These are phyloP conservation scores for Macroglossus sobrinus DNA, from an alignment of 2,113 vertebrate genomes.

Conservation along the genomic window DNA sequence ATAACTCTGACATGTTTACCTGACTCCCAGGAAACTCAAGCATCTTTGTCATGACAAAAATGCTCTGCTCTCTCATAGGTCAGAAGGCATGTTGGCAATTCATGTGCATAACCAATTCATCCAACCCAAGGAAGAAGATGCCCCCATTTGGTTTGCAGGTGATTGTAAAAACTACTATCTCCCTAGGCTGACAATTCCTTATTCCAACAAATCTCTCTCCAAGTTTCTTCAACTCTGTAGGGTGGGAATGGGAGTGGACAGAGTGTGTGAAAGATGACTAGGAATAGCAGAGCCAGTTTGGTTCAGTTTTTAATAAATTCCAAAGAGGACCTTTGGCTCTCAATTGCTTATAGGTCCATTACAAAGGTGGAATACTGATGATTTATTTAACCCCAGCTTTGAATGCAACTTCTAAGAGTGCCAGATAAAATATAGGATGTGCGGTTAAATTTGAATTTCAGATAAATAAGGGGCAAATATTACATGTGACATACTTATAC, in stretches of 20 bases:
- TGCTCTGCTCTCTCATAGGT: neutral
- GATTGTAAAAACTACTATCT: neutral
- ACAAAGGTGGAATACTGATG: neutral
- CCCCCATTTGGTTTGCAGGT: neutral
- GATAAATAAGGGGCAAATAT: neutral
- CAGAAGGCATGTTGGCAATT: neutral
- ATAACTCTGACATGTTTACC: neutral
- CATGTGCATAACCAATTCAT: neutral
- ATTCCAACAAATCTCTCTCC: neutral
- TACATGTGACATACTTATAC: neutral
- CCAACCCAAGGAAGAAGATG: neutral
- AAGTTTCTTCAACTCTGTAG: neutral
- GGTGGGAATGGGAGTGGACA: neutral
- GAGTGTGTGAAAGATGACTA: neutral
- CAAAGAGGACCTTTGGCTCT: neutral
- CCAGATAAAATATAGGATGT: neutral
- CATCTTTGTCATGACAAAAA: neutral
- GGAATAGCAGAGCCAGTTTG: neutral
- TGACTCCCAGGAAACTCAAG: neutral
- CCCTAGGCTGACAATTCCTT: neutral
- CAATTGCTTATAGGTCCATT: neutral
- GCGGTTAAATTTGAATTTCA: constrained; percentile 4
- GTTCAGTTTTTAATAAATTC: neutral
- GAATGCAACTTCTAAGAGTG: neutral
- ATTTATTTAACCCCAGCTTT: neutral